Evolutionary conservation across 2,888 invertebrate species (phyloP).

Genomic region (Mesorhabditis spiculigera): DNA sequence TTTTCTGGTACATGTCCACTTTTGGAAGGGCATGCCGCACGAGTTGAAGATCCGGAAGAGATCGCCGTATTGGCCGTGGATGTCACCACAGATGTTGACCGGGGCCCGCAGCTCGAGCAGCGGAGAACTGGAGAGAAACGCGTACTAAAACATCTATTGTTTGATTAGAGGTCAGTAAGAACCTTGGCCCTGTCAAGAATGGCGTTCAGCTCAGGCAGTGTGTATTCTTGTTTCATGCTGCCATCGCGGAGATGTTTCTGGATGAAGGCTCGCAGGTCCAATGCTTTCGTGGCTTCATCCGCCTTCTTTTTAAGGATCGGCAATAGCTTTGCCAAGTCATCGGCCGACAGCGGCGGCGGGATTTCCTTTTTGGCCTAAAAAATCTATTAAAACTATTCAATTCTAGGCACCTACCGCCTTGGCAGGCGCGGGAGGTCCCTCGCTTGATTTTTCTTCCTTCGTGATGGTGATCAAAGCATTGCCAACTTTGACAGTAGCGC

Average conservation of each 20-base stretch:
- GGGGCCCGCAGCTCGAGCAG: conserved; percentile 23
- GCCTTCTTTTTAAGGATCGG: neutral
- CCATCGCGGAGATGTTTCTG: neutral
- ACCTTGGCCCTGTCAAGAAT: conserved; percentile 5
- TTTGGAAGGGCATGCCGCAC: neutral
- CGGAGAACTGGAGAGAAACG: conserved; percentile 7
- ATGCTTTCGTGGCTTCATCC: neutral
- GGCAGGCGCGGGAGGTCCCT: neutral
- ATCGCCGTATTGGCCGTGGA: conserved; percentile 35
- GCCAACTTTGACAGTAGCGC: no score
- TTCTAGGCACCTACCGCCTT: neutral
- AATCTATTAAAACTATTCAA: neutral
- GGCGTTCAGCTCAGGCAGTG: neutral
- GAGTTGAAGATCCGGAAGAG: conserved; percentile 31
- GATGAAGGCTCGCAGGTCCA: neutral
- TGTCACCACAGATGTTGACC: conserved; percentile 34
- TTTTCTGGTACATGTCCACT: neutral
- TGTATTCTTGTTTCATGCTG: neutral
- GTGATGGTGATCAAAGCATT: no score
- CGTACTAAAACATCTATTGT: neutral
- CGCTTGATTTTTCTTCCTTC: no score
- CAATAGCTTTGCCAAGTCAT: neutral
- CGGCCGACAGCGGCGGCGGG: conserved; percentile 7
- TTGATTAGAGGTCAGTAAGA: neutral
- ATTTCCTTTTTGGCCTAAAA: neutral